Base-by-base conservation (phyloP, 2,888 invertebrate species). In the Prosapia bicincta region DNA sequence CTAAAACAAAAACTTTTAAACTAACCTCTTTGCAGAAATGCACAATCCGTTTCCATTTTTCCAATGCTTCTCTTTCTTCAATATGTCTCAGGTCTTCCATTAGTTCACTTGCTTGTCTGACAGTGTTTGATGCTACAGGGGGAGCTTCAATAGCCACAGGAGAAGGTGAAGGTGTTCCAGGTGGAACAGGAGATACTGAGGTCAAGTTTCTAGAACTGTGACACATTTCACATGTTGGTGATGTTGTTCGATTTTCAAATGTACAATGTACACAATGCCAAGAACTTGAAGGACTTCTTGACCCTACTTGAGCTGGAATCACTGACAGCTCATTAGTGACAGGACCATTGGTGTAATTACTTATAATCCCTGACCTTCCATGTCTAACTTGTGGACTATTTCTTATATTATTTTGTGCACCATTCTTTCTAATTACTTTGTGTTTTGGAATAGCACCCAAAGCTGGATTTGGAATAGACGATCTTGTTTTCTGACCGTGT, bases 41-140 rank as follows among this genome's bases (percentile, higher is more conserved):
- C 67, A 97, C 90, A 77, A 98, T 98, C 82, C 94, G 92, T 83
- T 96, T 92, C 96, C 97, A 97, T 83, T 94, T 93, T 81, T 94
- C 93, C 83, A 93, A 88, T 5, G 96, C 96, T 83, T 96, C 93
- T 79, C 92, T 91, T 83, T 97, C 97, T 83, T 97, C 96, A 68
- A 92, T 88, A 75, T 93, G 88, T 0, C 96, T 86, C 69, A 95
- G 85, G 78, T 94, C 93, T 83, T 94, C 94, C 92, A 94, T 93
- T 3, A 93, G 89, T 66, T 92, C 91, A 81, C 93, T 93, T 82
- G 94, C 93, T 80, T 92, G 91, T 0, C 91, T 71, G 43, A 72
- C 69, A 26, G 75, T 69, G 24, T 67, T 71, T 0, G 69, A 66
- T 15, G 25, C 69, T 20, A 28, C 30, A 0, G 74, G 72, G 15